Evolutionary conservation across 2,888 invertebrate species (phyloP).

Genomic region (Drosophila pseudotalamancana): DNA sequence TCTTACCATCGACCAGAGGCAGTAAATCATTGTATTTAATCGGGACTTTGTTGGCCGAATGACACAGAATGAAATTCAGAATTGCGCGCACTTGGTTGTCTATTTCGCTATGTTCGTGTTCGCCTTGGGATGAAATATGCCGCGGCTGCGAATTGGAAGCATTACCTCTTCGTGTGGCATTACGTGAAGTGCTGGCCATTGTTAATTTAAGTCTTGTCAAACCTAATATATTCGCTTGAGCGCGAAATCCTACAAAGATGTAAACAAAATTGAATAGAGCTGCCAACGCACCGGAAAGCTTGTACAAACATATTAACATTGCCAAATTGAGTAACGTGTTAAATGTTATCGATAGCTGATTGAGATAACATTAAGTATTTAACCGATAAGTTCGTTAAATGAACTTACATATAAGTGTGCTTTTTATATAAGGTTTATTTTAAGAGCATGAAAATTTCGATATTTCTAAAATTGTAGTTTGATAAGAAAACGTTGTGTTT

Average conservation of each 20-base stretch:
- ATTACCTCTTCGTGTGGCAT: conserved; percentile 11
- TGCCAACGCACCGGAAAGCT: conserved; percentile 6
- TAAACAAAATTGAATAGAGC: conserved; percentile 6
- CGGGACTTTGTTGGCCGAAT: conserved; percentile 48
- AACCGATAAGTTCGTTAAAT: too few relatives aligned
- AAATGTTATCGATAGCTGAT: conserved; percentile 20
- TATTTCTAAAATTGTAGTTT: too few relatives aligned
- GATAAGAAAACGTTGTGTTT: too few relatives aligned
- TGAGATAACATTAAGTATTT: background rate
- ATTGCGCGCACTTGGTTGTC: conserved; percentile 39
- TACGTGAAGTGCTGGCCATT: conserved; percentile 61
- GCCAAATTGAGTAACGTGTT: background rate
- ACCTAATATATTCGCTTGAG: background rate
- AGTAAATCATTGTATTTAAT: conserved; percentile 53
- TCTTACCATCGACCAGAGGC: conserved; percentile 16
- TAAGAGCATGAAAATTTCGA: too few relatives aligned
- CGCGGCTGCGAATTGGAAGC: conserved; percentile 11
- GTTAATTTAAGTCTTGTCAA: background rate
- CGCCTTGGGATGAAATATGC: background rate
- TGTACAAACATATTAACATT: background rate
- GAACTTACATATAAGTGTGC: too few relatives aligned
- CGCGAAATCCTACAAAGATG: conserved; percentile 21
- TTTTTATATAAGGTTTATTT: too few relatives aligned
- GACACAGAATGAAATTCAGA: conserved; percentile 56
- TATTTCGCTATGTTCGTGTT: background rate